Evolutionary conservation across 1,140 invertebrate genomes (phyloP), one percentile per base, ranked within the genome.

Genomic region (Nymphalis io): DNA sequence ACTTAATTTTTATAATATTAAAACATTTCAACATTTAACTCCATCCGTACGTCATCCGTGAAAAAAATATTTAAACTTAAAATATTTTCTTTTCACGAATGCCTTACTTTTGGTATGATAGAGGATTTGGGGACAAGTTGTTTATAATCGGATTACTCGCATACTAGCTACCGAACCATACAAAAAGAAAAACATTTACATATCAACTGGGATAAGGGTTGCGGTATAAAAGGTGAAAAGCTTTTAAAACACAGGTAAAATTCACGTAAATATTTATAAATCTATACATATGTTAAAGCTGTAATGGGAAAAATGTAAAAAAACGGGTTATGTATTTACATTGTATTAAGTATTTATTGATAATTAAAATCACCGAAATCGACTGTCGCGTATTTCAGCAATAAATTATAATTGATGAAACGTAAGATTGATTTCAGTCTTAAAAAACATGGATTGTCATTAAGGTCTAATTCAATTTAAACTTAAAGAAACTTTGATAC

Each of bases 151-250:
- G 42, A 46, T 46, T 46, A 46, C 13, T 46, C 42, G 42, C 42
- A n/a, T n/a, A 42, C 12, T 42, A 42, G n/a, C 15, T 15, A 46
- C 13, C 16, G 42, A 46, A 46, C 42, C 42, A 6, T n/a, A 6
- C 15, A 46, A 46, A 46, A 42, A 46, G 13, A 46, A 46, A 46
- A 46, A 46, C 42, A 46, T 46, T 46, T 46, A 46, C 42, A 46
- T 46, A 46, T n/a, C 42, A 15, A 46, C n/a, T 8, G 42, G n/a
- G 42, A 46, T 6, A n/a, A 16, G 42, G 5, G 42, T 15, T 15
- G 40, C 40, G 40, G 13, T 13, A 40, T 13, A 13, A 40, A 40
- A 44, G 42, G 42, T 46, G 42, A 46, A 46, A 46, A 46, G 15
- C 42, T 46, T 46, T 46, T 46, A 46, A 42, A 46, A 18, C 15